Evolutionary conservation across 2,888 invertebrate genomes (phyloP), one percentile per base, ranked within the genome.

Genomic region (Drosophila picticornis): DNA sequence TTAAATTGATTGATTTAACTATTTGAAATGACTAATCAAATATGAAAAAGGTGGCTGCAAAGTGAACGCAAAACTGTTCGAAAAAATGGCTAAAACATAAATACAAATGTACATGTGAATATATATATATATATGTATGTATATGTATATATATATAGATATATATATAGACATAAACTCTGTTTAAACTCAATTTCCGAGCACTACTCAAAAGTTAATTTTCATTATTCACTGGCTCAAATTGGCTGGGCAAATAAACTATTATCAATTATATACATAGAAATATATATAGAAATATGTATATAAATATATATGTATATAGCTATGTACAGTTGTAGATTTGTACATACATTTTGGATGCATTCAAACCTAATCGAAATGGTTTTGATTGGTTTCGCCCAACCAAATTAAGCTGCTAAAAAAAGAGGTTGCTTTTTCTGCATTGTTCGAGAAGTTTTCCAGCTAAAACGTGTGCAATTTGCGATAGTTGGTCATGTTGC

Each of bases 401-500:
- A 22, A 53, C 16, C 52, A 22, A 22, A 13, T 51, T 31, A 6
- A 22, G 52, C 52, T 19, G 9, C 25, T n/a, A 19, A 16, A 10
- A 51, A 29, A 51, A 51, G 7, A 9, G 22, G 16, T 11, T 4
- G 25, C 19, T 19, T 19, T 50, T 48, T 60, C n/a, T 16, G 40
- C 57, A 22, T 13, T 48, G 46, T 48, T 48, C 29, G 48, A 55
- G 48, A 50, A 48, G 38, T 65, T 59, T 46, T 43, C 19, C 27
- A 40, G 38, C 29, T 29, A 40, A 38, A 56, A 16, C 29, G 56
- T 40, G 13, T 27, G 7, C 29, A 40, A 51, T 60, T 38, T 52
- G 22, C 38, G 13, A 29, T 56, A 13, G 52, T 36, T 59, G 48
- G 34, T 38, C 52, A 60, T 56, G 43, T 62, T 56, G 46, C 56